Evolutionary conservation across 2,888 invertebrate genomes (phyloP), one percentile per base, ranked within the genome.

Genomic region (Lycophotia porphyrea): DNA sequence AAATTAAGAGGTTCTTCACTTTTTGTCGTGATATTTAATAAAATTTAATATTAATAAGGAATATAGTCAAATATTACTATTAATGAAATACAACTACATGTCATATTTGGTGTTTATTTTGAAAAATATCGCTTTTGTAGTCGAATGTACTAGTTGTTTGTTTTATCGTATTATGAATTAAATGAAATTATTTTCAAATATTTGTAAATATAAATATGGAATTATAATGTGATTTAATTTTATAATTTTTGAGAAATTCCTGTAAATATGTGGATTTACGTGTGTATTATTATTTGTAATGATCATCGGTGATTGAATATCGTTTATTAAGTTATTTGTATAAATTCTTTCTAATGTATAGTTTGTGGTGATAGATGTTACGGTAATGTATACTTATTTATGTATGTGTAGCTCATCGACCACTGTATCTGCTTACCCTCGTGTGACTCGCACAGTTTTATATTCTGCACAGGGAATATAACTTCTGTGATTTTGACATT

Each of bases 241-340:
- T 93, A 92, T 92, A 85, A 91, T 82, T 88, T 78, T 79, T 78
- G 60, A 47, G 60, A 91, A 92, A 92, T 88, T 77, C 84, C 90
- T 96, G 96, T 96, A 96, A 94, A 96, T 96, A 96, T 94, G 93
- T 95, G 94, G 93, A 93, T 95, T 93, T 93, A 91, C 90, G 91
- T 92, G 93, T 93, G 92, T 94, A 91, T 90, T 91, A 90, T 90
- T 92, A 91, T 92, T 91, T 92, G 90, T 93, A 92, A 92, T 77
- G 77, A 80, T 80, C 74, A 80, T 92, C 92, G 82, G 84, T 91
- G 90, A 92, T 92, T 88, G 77, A 87, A 80, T 91, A 93, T 92
- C 89, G 88, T 92, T 93, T 89, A 91, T 90, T 93, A 92, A 89
- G 92, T 94, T 93, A 92, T 93, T 93, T 95, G 93, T 95, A 94